phyloP scores from a whole-genome alignment of 2,888 invertebrate genomes.

The Sepioteuthis lessoniana region DNA sequence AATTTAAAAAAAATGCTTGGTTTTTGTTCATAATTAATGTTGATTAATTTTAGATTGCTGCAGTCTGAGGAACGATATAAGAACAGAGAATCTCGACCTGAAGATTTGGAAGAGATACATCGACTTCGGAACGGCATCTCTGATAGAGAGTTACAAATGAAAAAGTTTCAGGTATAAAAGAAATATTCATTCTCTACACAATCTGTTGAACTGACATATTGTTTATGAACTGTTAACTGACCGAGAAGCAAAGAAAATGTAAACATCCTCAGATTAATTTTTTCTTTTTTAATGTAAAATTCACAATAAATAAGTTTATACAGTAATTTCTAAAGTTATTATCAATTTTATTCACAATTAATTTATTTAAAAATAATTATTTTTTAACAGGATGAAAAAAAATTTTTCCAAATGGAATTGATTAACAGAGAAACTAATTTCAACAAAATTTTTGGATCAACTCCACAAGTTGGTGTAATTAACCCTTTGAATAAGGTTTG shows the following conservation, averaged over 20 bases:
- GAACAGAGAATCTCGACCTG: constrained; percentile 73
- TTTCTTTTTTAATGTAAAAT: too few species aligned
- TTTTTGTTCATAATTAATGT: neutral
- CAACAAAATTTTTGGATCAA: constrained; percentile 75
- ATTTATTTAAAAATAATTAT: too few species aligned
- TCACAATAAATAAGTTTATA: too few species aligned
- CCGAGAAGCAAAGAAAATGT: too few species aligned
- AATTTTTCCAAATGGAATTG: constrained; percentile 74
- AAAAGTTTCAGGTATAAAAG: constrained; percentile 60
- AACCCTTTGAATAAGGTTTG: constrained; percentile 71
- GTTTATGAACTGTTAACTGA: too few species aligned
- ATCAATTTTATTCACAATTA: too few species aligned
- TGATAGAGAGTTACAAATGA: constrained; percentile 69
- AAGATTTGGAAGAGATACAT: constrained; percentile 73
- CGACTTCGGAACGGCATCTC: constrained; percentile 65
- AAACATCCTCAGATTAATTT: too few species aligned
- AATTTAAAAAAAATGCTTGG: too few species aligned
- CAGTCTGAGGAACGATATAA: constrained; percentile 72
- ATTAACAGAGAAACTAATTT: constrained; percentile 76
- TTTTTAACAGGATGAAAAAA: constrained; percentile 73
- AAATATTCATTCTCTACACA: neutral
- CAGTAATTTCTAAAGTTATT: too few species aligned
- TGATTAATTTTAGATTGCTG: constrained; percentile 58
- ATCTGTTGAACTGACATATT: too few species aligned
- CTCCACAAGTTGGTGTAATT: constrained; percentile 72